Evolutionary conservation across 2,797 vertebrate genomes (phyloP).

Genomic region (Dallia pectoralis): DNA sequence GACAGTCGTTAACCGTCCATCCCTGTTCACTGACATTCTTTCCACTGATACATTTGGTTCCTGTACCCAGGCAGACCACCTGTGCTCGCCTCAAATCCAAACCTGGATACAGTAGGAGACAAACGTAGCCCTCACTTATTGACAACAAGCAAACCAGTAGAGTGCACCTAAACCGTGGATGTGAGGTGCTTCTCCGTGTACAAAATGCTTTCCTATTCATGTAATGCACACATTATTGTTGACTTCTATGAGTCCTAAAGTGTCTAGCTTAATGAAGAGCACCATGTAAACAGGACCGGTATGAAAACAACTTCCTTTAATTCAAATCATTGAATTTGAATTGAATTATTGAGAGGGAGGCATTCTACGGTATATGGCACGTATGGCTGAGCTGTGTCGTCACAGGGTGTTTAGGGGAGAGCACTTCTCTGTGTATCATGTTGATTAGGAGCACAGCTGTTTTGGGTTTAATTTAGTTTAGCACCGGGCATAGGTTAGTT

Average conservation of each 20-base stretch:
- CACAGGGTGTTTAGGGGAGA: too few species aligned
- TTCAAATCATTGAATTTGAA: neutral
- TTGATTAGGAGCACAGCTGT: too few species aligned
- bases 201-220: neutral
- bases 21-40: constrained; percentile 73
- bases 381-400: too few species aligned
- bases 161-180: neutral
- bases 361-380: too few species aligned
- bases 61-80: constrained; percentile 85
- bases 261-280: neutral
- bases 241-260: neutral
- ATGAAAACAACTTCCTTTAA: neutral
- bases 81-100: constrained; percentile 81
- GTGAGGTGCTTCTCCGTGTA: neutral
- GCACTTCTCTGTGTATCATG: too few species aligned
- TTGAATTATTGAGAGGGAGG: too few species aligned
- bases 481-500: too few species aligned
- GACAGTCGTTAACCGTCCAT: constrained; percentile 79
- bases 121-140: neutral
- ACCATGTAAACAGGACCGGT: neutral
- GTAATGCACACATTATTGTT: neutral
- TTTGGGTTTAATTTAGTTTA: too few species aligned
- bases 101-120: constrained; percentile 64
- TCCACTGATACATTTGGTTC: constrained; percentile 84
- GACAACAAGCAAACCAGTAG: neutral